A percentile compares a stretch with the other conserved stretches of the same genome.
Conservation (phyloP, 2,888 invertebrate genomes). For the Panzeria rudis region DNA sequence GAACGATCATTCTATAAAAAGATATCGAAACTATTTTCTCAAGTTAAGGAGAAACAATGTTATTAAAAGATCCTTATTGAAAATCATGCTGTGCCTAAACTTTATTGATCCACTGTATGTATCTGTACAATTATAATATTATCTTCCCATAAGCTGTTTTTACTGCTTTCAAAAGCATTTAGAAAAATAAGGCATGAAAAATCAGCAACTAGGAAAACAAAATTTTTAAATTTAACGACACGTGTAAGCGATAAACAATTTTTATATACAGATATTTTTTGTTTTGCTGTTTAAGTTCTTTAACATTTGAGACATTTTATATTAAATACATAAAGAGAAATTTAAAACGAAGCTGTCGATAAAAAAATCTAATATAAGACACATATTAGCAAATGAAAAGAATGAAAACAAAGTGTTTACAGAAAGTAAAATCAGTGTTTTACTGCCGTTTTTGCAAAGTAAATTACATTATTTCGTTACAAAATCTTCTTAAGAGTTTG, state of each 20-base stretch:
- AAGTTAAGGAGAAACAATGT: no score
- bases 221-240: conserved; percentile 58
- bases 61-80: no score
- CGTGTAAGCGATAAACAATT: conserved; percentile 68
- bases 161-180: conserved; percentile 38
- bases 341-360: neutral
- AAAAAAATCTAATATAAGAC: neutral
- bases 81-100: no score
- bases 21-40: no score
- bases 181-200: conserved; percentile 16
- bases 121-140: conserved; percentile 31
- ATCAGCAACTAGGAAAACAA: conserved; percentile 13
- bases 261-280: conserved; percentile 20
- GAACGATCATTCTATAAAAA: no score
- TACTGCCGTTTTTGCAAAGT: neutral
- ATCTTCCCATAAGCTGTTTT: conserved; percentile 39
- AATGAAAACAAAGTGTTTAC: neutral
- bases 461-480: neutral
- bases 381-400: neutral
- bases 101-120: no score
- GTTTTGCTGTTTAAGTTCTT: conserved; percentile 35
- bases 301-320: conserved; percentile 16
- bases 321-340: neutral
- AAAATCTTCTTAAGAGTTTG: no score
- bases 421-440: neutral